Percentiles rank a stretch among this genome's conserved stretches.
Evolutionary conservation across 2,888 invertebrate species (phyloP).

Genomic region (Phyllotreta cruciferae): DNA sequence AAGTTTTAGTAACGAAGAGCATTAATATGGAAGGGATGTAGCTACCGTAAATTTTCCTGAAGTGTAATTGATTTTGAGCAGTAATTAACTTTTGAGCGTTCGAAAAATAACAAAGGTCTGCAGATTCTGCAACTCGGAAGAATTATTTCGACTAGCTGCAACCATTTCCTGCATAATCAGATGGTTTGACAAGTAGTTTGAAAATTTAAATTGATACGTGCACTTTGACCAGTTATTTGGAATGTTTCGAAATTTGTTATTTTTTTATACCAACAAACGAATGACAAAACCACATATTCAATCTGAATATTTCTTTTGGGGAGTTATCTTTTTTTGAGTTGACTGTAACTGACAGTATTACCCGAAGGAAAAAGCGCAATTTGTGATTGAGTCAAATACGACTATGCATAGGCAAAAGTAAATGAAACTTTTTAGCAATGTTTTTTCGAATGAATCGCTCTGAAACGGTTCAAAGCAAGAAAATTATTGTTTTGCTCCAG

Average conservation of each 20-base stretch:
- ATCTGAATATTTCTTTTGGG: conserved; percentile 1
- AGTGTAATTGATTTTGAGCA: conserved; percentile 53
- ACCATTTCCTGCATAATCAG: background rate
- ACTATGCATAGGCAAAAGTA: too few species aligned
- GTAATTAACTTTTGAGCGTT: conserved; percentile 48
- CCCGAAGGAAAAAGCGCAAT: conserved; percentile 1
- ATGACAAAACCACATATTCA: background rate
- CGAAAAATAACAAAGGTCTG: conserved; percentile 44
- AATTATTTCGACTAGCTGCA: conserved; percentile 26
- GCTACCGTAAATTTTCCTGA: conserved; percentile 51
- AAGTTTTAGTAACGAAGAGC: conserved; percentile 24
- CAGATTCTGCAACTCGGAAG: conserved; percentile 27
- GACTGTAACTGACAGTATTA: conserved; percentile 1
- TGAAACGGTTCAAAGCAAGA: too few species aligned
- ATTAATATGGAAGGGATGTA: conserved; percentile 53
- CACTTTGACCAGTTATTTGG: background rate
- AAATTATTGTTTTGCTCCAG: too few species aligned
- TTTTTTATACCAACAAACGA: too few species aligned
- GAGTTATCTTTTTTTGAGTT: background rate
- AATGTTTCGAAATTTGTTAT: background rate
- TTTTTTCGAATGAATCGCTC: too few species aligned
- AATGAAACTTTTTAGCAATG: too few species aligned
- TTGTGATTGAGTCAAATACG: background rate
- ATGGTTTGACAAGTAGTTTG: background rate
- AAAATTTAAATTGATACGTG: background rate